phyloP scores from a whole-genome alignment of 2,888 invertebrate species.

The Andricus quercusramuli region DNA sequence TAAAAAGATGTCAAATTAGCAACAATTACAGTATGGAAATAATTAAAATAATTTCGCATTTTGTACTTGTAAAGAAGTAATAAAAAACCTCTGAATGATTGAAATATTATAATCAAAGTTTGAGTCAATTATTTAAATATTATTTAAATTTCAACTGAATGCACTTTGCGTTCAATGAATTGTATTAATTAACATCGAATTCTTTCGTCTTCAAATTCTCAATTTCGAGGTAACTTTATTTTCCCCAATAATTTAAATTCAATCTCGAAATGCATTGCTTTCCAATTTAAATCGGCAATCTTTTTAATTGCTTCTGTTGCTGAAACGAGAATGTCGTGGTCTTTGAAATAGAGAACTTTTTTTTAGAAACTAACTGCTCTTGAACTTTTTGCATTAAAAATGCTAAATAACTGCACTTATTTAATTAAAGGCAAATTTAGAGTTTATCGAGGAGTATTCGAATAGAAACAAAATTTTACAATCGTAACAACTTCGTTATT shows the following conservation, averaged over 20 bases:
- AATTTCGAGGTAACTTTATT: slow-evolving; percentile 6
- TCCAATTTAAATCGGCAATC: slow-evolving; percentile 35
- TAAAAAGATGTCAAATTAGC: no score
- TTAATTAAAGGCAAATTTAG: background rate
- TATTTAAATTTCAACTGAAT: no score
- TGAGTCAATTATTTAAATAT: no score
- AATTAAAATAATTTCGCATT: no score
- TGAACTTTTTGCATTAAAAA: background rate
- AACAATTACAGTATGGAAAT: no score
- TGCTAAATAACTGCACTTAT: background rate
- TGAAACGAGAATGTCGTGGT: background rate
- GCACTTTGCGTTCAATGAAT: background rate
- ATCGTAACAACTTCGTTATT: no score
- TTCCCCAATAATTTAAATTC: slow-evolving; percentile 3
- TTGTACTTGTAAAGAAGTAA: no score
- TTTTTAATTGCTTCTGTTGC: slow-evolving; percentile 15
- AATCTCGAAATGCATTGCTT: background rate
- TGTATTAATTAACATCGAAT: background rate
- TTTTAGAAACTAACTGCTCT: background rate
- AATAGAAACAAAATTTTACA: no score
- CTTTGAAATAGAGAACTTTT: slow-evolving; percentile 7
- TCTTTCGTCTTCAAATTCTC: background rate
- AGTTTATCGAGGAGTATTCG: background rate
- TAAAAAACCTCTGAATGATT: no score
- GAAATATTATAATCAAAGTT: no score